Evolutionary conservation across 2,888 invertebrate species (phyloP), one percentile per base, ranked within the genome.

Genomic region (Apotomis betuletana): DNA sequence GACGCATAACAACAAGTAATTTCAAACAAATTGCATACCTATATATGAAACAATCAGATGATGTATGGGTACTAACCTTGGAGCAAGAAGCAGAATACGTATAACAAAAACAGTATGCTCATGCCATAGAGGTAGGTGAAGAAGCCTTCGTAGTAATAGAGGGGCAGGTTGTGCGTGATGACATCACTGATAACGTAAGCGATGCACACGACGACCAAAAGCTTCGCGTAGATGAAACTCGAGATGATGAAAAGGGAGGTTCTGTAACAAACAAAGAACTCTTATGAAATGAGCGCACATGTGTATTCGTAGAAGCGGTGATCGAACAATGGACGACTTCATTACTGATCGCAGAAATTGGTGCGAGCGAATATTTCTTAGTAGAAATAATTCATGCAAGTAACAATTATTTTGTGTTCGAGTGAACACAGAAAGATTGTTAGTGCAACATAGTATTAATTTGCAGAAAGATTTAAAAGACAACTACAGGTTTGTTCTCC

Each of bases 121-220:
- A 96, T 96, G 83, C 98, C 97, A 91, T 98, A 98, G 76, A 98
- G 94, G 93, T 98, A 98, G 77, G 98, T 97, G 94, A 98, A 98
- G 95, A 98, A 98, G 80, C 97, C 98, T 95, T 98, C 98, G 92
- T 98, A 98, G 94, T 98, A 98, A 91, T 97, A 96, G 77, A 97
- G 95, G 77, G 98, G 98, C 80, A 98, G 95, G 90, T 97, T 97
- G 94, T 97, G 97, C 79, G 98, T 98, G 86, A 98, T 97, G 84
- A 98, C 97, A 94, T 99, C 98, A 84, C 98, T 97, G 90, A 98
- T 96, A 83, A 98, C 98, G 91, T 98, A 97, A 77, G 98, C 98
- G 87, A 98, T 95, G 94, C 98, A 99, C 74, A 98, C 96, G 80
- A 98, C 98, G 80, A 98, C 96, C 89, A 98, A 94, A 76, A 98